Evolutionary conservation across 2,113 vertebrate species (phyloP).

Genomic region (Malurus elegans): DNA sequence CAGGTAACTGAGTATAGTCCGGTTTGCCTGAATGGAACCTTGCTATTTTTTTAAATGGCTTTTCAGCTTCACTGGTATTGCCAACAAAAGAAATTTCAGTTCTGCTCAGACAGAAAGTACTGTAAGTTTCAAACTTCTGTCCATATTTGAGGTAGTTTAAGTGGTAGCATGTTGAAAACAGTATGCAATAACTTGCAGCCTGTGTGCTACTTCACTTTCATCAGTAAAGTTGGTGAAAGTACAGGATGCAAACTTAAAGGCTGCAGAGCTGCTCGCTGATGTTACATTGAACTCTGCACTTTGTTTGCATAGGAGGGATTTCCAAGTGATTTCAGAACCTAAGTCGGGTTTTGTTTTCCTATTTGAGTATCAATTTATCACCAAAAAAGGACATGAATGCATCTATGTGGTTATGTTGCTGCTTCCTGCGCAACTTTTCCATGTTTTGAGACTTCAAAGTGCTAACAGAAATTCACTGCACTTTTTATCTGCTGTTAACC

Average conservation of each 20-base stretch:
- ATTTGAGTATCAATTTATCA: not conserved
- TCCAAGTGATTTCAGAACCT: not conserved
- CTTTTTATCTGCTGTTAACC: not conserved
- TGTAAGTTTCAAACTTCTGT: not conserved
- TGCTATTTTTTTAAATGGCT: not conserved
- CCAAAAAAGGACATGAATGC: not conserved
- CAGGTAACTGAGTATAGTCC: not conserved
- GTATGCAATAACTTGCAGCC: not conserved
- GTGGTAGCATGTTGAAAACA: not conserved
- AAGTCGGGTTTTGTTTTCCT: not conserved
- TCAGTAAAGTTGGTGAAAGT: not conserved
- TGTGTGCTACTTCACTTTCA: not conserved
- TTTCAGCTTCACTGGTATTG: not conserved
- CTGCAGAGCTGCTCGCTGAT: not conserved
- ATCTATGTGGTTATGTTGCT: not conserved
- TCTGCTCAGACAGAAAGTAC: not conserved
- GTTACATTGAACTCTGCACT: not conserved
- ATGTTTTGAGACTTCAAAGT: not conserved
- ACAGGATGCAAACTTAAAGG: not conserved
- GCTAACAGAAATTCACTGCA: not conserved
- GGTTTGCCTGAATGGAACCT: not conserved
- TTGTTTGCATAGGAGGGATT: not conserved
- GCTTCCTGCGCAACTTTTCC: not conserved
- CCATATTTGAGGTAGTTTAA: not conserved
- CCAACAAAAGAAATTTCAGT: not conserved